Base-by-base conservation (phyloP, 2,797 vertebrate genomes). In the Anas capensis region DNA sequence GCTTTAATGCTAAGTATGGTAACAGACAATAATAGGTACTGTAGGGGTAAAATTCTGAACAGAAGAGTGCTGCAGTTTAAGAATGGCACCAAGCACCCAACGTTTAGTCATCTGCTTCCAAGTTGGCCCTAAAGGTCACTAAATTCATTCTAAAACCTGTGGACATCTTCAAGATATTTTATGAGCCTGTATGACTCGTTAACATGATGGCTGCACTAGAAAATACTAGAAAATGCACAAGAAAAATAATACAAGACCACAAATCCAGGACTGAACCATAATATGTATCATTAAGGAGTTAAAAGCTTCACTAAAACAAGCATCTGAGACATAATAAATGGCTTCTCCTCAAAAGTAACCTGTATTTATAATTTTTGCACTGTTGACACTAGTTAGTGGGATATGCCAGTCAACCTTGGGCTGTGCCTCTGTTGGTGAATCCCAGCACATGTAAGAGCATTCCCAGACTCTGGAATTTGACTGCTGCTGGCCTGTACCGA, bases 401-500 rank as follows among this genome's bases (percentile, higher is more conserved):
- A 60, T 48, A 78, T 14, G 54, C 10, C 1, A 2, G 14, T n/a
- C 65, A 91, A 92, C 83, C 88, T 66, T 70, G 65, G 88, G 73
- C 90, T 86, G 70, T 53, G 77, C 84, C 77, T 95, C 54, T 10
- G 31, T 33, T 5, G 60, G 31, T 46, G 83, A 95, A 86, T 88
- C 86, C 90, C 24, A 60, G 60, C 9, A 36, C 17, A 44, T 73
- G 18, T 77, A 68, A 90, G 75, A 90, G 68, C 20, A 1, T 70
- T 96, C 66, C 83, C 88, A 96, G 90, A 70, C 77, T 40, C n/a
- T 51, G 54, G 66, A 92, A 84, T 48, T 76, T 4, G 31, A 76
- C 88, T 66, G n/a, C 17, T 93, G 80, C 57, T 75, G 72, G 69
- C 79, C 65, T 96, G 94, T 75, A 82, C 76, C 57, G 60, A 91